Conservation (phyloP, 2,888 invertebrate genomes). For the Eilema sororculum region DNA sequence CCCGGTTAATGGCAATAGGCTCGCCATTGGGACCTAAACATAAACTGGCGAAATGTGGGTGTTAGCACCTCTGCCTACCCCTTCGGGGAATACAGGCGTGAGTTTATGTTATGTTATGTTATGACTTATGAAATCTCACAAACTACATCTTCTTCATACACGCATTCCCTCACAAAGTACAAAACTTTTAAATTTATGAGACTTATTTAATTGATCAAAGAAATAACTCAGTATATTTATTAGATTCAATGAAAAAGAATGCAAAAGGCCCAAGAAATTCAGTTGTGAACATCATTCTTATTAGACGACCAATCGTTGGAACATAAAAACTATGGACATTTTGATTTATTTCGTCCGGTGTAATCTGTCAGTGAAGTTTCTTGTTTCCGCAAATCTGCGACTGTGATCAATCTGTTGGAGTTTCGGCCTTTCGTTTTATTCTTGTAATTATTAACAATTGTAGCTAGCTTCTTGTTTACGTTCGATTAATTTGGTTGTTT, state of each 20-base stretch:
- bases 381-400: slow-evolving; percentile 61
- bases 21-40: too few species aligned
- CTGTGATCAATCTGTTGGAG: slow-evolving; percentile 61
- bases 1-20: too few species aligned
- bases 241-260: neutral
- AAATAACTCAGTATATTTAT: neutral
- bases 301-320: slow-evolving; percentile 34
- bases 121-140: too few species aligned
- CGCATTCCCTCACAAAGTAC: neutral
- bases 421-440: slow-evolving; percentile 56
- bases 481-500: slow-evolving; percentile 32
- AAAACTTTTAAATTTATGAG: neutral
- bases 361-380: slow-evolving; percentile 67
- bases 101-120: too few species aligned
- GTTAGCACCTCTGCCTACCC: too few species aligned
- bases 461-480: slow-evolving; percentile 42
- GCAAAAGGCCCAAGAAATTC: slow-evolving; percentile 14
- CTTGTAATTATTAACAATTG: slow-evolving; percentile 61
- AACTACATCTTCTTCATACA: neutral
- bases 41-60: too few species aligned
- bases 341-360: slow-evolving; percentile 59
- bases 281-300: slow-evolving; percentile 33
- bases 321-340: slow-evolving; percentile 53
- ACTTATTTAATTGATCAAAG: neutral
- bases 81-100: too few species aligned